Percentiles rank a stretch among this genome's conserved stretches.
phyloP scores from a whole-genome alignment of 2,113 vertebrate species.

The Chitala chitala region DNA sequence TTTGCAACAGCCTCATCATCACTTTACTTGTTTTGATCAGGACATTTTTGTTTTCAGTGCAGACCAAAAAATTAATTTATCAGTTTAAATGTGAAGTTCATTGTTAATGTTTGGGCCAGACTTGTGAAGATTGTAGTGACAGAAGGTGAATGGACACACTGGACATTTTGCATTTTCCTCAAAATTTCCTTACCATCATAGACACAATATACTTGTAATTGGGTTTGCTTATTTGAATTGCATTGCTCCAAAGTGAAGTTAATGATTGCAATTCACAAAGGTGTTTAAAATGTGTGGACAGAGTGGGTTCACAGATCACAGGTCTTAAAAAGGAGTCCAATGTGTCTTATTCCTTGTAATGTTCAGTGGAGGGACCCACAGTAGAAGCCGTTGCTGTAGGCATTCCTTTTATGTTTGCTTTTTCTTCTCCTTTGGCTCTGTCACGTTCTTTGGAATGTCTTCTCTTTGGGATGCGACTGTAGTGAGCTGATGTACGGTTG shows the following conservation, averaged over 20 bases:
- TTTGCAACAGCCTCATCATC: slow-evolving; percentile 63
- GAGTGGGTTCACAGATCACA: neutral
- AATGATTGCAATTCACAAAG: neutral
- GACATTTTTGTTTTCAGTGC: slow-evolving; percentile 67
- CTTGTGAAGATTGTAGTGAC: slow-evolving; percentile 56
- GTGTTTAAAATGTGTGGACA: too few species aligned
- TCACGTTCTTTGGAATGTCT: slow-evolving; percentile 55
- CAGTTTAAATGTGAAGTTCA: slow-evolving; percentile 66
- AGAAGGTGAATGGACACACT: slow-evolving; percentile 56
- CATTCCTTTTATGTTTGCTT: slow-evolving; percentile 60
- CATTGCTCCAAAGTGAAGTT: neutral
- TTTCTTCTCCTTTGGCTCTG: slow-evolving; percentile 35
- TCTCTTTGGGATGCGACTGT: slow-evolving; percentile 47
- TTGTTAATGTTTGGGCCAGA: slow-evolving; percentile 57
- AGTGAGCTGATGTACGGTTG: slow-evolving; percentile 38
- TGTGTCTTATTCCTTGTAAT: slow-evolving; percentile 46
- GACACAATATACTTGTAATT: slow-evolving; percentile 40
- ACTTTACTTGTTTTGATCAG: slow-evolving; percentile 61
- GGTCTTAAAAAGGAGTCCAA: slow-evolving; percentile 40
- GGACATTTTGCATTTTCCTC: slow-evolving; percentile 52
- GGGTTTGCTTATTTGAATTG: slow-evolving; percentile 33
- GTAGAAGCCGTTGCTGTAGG: slow-evolving; percentile 57
- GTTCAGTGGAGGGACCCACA: slow-evolving; percentile 49
- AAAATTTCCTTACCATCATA: slow-evolving; percentile 36
- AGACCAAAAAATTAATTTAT: slow-evolving; percentile 76